Conservation (phyloP, 2,888 invertebrate genomes). For the Coelinius sp. region DNA sequence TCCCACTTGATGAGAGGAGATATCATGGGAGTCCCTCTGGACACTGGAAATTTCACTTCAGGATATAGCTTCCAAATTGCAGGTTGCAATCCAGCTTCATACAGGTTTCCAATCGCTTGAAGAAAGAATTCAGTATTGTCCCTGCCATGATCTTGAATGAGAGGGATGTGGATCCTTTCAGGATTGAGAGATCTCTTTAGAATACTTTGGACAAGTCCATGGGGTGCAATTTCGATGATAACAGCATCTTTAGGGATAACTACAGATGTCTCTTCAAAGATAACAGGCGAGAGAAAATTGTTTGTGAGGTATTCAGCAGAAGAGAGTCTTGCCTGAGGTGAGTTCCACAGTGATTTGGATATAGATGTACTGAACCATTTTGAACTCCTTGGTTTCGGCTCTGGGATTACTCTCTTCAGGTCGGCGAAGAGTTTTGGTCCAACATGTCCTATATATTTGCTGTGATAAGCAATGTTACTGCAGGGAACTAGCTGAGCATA, state of each 20-base stretch:
- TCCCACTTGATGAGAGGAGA: slow-evolving; percentile 90
- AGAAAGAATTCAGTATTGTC: slow-evolving; percentile 77
- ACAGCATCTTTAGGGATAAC: slow-evolving; percentile 87
- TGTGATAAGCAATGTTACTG: slow-evolving; percentile 92
- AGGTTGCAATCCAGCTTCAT: slow-evolving; percentile 82
- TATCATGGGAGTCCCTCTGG: slow-evolving; percentile 88
- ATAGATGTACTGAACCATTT: slow-evolving; percentile 92
- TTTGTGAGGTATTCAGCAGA: slow-evolving; percentile 93
- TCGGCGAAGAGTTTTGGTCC: slow-evolving; percentile 79
- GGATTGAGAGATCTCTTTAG: slow-evolving; percentile 82
- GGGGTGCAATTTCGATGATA: slow-evolving; percentile 90
- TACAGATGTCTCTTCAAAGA: slow-evolving; percentile 86
- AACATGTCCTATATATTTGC: slow-evolving; percentile 82
- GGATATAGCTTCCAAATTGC: slow-evolving; percentile 85
- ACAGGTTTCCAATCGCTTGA: slow-evolving; percentile 81
- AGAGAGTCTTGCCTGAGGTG: slow-evolving; percentile 76
- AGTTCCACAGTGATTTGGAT: slow-evolving; percentile 80
- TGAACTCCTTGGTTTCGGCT: slow-evolving; percentile 78
- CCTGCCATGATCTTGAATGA: slow-evolving; percentile 82
- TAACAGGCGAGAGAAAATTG: slow-evolving; percentile 79
- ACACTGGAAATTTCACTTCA: slow-evolving; percentile 84
- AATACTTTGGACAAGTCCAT: slow-evolving; percentile 90
- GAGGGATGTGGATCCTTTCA: slow-evolving; percentile 80
- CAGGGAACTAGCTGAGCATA: slow-evolving; percentile 89
- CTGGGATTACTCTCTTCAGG: slow-evolving; percentile 77